Base-by-base conservation (phyloP, 2,888 invertebrate species). In the Tryphoninae sp. region DNA sequence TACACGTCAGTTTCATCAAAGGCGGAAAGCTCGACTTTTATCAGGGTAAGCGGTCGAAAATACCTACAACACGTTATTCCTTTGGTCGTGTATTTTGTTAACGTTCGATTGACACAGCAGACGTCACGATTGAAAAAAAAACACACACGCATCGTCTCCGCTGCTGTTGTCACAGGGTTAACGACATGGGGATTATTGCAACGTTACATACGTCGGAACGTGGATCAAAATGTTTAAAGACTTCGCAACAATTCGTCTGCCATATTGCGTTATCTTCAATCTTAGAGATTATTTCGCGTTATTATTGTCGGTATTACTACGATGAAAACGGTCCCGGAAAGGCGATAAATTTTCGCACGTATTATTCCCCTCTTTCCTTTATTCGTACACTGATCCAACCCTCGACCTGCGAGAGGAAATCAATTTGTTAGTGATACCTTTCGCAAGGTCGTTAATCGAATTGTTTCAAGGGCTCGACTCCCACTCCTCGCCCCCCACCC, bases 21-120 rank as follows among this genome's bases (percentile, higher is more conserved):
- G 89, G 88, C 78, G 90, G 89, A 84, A 78, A 78, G 11, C 86
- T 89, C 62, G 88, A 90, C 67, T 89, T 88, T 79, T 91, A 90
- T 83, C 88, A 86, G 87, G 90, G 91, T 91, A 83, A 88, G 90
- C 87, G 16, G 11, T 49, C n/a, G 11, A 9, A 65, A 45, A 40
- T 22, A 51, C 33, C 22, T 33, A 40, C 51, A 26, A 58, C 45
- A 19, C 22, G 22, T 26, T 9, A 7, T 13, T 1, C 8, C 19
- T 55, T 55, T 55, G 8, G 26, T 51, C 26, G 8, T 68, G 16
- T 19, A 9, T 69, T 58, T 42, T 42, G 33, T 53, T 11, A 4
- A n/a, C 40, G 19, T 19, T 53, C 19, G 19, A 53, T 53, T 8
- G n/a, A 13, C 2, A 2, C 13, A 19, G 53, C 19, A 16, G 19